Evolutionary conservation across 1,140 invertebrate species (phyloP), one percentile per base, ranked within the genome.

Genomic region (Linepithema humile): DNA sequence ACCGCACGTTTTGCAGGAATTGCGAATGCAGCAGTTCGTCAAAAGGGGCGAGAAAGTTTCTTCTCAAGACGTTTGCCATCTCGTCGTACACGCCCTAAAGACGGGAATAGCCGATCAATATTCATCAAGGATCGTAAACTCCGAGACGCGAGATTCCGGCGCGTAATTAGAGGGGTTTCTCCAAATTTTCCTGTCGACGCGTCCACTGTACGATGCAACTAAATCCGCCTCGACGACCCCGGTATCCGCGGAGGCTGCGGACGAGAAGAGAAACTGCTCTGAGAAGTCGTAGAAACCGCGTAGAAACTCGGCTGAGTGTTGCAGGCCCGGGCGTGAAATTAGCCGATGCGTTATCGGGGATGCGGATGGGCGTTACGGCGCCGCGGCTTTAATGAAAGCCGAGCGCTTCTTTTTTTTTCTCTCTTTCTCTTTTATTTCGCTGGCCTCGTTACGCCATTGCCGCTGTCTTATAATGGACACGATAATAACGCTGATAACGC

Each of bases 291-390:
- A 57, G 78, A 88, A 67, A 82, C 84, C 67, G 17, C 77, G 17
- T n/a, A n/a, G 57, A 78, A 82, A 62, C 53, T 80, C 53, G 60
- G 57, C 50, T 32, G 45, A 72, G 23, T 43, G 53, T 50, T 29
- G 77, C 53, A 74, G 67, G 83, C 67, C 64, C 26, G 60, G 87
- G 83, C 82, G 84, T 90, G 85, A 90, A 90, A 91, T 91, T 91
- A 89, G 83, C 69, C 87, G 86, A 85, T 78, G 78, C 45, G 75
- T 89, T 88, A 85, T 83, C 78, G 72, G 60, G 55, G 45, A 65
- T 62, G 38, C 17, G 32, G 40, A 43, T 2, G 59, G 29, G 62
- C 26, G 65, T 69, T 86, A 74, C 78, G 57, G 60, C 73, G 48
- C n/a, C 77, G 74, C 35, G 60, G 59, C 23, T 85, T 65, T 88